phyloP scores from a whole-genome alignment of 1,140 invertebrate species.

The Psilanteris sp. region DNA sequence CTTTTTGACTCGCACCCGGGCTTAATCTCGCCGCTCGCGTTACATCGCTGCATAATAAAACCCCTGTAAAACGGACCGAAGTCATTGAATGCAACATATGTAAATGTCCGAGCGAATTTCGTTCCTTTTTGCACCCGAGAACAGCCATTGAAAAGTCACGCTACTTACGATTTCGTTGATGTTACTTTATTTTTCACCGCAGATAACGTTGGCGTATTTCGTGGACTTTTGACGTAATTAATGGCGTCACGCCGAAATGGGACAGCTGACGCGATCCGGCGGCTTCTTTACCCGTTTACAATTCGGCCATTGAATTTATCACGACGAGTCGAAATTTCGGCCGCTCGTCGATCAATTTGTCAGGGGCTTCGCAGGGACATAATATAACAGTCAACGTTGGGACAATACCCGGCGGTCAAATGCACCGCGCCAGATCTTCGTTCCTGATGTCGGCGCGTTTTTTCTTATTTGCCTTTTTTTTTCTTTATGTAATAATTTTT shows the following conservation, averaged over 20 bases:
- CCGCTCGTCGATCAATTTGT: slow-evolving; percentile 60
- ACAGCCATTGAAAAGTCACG: slow-evolving; percentile 53
- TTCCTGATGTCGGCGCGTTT: slow-evolving; percentile 1
- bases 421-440: slow-evolving; percentile 8
- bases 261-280: slow-evolving; percentile 37
- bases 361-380: slow-evolving; percentile 9
- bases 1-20: no score
- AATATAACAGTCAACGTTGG: slow-evolving; percentile 45
- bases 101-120: slow-evolving; percentile 35
- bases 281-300: slow-evolving; percentile 36
- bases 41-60: not conserved
- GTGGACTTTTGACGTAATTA: slow-evolving; percentile 44
- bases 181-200: slow-evolving; percentile 50
- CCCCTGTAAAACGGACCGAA: slow-evolving; percentile 17
- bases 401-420: slow-evolving; percentile 22
- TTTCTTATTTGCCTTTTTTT: no score
- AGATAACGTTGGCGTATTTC: slow-evolving; percentile 50
- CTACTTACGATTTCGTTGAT: slow-evolving; percentile 53
- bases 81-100: slow-evolving; percentile 61
- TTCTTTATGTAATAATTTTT: slow-evolving; percentile 45
- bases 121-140: not conserved
- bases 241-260: slow-evolving; percentile 40
- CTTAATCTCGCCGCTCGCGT: no score
- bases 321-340: slow-evolving; percentile 17
- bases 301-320: slow-evolving; percentile 40